phyloP scores from a whole-genome alignment of 2,888 invertebrate genomes.

The Actias luna region DNA sequence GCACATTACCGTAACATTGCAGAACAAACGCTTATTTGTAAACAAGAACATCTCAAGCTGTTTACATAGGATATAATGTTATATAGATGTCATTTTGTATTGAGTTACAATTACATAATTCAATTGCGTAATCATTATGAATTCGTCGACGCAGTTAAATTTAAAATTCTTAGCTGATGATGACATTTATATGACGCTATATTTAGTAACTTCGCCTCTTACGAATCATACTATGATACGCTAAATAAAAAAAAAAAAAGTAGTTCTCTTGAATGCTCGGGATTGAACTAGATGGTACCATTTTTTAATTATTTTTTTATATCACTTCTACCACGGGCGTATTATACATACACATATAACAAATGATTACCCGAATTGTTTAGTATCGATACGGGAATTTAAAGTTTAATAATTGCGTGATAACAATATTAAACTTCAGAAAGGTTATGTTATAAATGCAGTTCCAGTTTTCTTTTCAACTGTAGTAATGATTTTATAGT shows the following conservation, averaged over 20 bases:
- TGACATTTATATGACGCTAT: background rate
- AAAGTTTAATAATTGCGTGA: background rate
- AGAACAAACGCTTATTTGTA: conserved; percentile 12
- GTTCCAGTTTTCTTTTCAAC: background rate
- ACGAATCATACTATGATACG: background rate
- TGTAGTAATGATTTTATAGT: background rate
- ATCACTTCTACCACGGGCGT: background rate
- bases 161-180: background rate
- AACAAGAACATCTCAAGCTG: conserved; percentile 9
- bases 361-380: background rate
- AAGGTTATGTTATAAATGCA: background rate
- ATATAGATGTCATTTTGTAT: background rate
- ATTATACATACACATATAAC: background rate
- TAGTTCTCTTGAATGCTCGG: background rate
- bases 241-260: background rate
- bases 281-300: background rate
- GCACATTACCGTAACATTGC: conserved; percentile 36
- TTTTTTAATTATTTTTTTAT: background rate
- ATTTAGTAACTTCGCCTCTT: background rate
- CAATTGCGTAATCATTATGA: background rate
- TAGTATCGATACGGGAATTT: background rate
- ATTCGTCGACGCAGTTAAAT: background rate
- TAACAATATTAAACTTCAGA: background rate
- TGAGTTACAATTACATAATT: background rate
- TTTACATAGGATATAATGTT: background rate